These are phyloP conservation scores for Choristoneura rosaceana DNA, from an alignment of 2,888 invertebrate species.

Conservation along the genomic window DNA sequence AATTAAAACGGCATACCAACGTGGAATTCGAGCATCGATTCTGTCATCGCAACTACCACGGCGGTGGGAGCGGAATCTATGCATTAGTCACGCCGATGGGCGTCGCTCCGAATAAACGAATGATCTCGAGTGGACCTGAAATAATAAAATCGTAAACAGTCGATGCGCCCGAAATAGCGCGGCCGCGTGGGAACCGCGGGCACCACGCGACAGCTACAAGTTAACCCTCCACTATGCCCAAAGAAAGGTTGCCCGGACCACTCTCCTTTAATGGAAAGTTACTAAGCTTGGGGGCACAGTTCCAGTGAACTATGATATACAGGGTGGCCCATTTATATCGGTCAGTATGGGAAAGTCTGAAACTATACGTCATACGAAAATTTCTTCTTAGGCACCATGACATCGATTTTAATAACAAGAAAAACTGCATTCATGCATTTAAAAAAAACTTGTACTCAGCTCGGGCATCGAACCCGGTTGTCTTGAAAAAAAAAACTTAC, in stretches of 20 bases:
- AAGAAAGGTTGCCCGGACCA: not conserved
- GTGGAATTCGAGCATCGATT: conserved; percentile 26
- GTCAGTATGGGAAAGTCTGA: no score
- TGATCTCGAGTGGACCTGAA: not conserved
- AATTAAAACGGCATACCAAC: conserved; percentile 21
- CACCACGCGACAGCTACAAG: not conserved
- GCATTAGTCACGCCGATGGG: conserved; percentile 27
- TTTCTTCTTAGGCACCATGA: no score
- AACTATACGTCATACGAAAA: no score
- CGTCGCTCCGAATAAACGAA: conserved; percentile 43
- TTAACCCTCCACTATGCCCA: not conserved
- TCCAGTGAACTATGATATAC: no score
- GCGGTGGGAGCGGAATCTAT: conserved; percentile 11
- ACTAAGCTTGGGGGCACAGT: no score
- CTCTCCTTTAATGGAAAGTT: no score
- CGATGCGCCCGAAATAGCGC: conserved; percentile 45
- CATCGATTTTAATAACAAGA: no score
- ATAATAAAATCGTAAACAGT: conserved; percentile 49
- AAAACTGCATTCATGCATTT: no score
- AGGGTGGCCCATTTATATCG: no score
- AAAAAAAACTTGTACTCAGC: no score
- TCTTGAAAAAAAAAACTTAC: no score
- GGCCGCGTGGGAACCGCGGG: conserved; percentile 13
- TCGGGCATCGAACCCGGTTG: no score
- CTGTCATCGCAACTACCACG: conserved; percentile 12